Percentiles rank a stretch among this genome's conserved stretches.
phyloP scores from a whole-genome alignment of 2,797 vertebrate species.

The Tarsius wallacei region DNA sequence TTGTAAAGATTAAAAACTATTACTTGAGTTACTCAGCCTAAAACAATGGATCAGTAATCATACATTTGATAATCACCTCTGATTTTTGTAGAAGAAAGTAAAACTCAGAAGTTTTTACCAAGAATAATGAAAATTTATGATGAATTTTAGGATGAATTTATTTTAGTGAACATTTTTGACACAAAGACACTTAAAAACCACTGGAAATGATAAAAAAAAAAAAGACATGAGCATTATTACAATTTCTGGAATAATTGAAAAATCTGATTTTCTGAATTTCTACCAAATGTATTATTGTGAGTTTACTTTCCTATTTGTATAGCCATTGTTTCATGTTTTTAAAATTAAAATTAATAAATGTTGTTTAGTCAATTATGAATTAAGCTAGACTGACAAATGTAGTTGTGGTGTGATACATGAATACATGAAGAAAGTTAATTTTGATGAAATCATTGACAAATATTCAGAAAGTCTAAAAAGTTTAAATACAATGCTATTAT shows the following conservation, averaged over 20 bases:
- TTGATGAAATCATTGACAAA: not conserved
- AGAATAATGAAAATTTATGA: not conserved
- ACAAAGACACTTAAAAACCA: not conserved
- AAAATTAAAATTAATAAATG: not conserved
- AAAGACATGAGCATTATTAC: not conserved
- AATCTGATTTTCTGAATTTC: not conserved
- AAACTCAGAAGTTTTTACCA: not conserved
- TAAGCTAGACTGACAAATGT: not conserved
- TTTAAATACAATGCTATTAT: not conserved
- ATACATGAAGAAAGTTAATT: not conserved
- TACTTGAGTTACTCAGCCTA: not conserved
- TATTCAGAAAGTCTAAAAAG: not conserved
- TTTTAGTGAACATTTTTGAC: conserved; percentile 6
- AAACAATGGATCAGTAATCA: not conserved
- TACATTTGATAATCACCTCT: not conserved
- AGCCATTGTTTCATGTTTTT: not conserved
- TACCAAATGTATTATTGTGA: not conserved
- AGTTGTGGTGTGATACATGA: not conserved
- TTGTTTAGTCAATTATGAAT: not conserved
- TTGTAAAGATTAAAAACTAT: not conserved
- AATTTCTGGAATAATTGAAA: not conserved
- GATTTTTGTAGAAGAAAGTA: not conserved
- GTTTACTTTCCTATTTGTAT: not conserved
- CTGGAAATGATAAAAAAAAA: not conserved
- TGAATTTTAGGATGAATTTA: not conserved